These are phyloP conservation scores for Eledone cirrhosa DNA, from an alignment of 2,888 invertebrate genomes.

Conservation along the genomic window DNA sequence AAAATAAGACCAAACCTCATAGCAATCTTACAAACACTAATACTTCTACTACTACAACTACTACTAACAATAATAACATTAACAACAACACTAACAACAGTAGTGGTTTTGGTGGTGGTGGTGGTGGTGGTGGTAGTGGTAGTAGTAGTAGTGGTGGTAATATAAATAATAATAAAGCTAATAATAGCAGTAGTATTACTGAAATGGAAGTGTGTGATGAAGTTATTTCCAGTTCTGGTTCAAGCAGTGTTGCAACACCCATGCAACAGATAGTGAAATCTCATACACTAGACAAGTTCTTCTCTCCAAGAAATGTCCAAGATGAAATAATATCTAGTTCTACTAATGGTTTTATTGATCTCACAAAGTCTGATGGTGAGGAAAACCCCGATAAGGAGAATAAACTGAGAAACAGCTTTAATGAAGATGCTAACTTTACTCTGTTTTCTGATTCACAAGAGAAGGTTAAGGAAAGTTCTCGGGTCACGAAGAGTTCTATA, in stretches of 20 bases:
- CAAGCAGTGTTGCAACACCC: conserved; percentile 39
- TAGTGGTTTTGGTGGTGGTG: neutral
- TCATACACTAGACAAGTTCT: conserved; percentile 38
- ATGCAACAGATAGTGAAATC: conserved; percentile 1
- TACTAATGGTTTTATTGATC: conserved; percentile 49
- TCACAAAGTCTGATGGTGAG: conserved; percentile 38
- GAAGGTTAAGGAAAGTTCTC: neutral
- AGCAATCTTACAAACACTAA: too few relatives aligned
- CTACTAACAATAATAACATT: too few relatives aligned
- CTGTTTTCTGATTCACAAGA: neutral
- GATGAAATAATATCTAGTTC: conserved; percentile 36
- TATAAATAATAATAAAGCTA: neutral
- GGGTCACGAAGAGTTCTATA: neutral
- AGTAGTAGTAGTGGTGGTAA: too few relatives aligned
- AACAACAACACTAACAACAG: neutral
- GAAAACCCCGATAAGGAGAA: conserved; percentile 24
- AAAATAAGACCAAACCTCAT: conserved; percentile 17
- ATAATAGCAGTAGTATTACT: neutral
- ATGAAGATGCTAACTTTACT: conserved; percentile 10
- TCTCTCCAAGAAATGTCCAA: conserved; percentile 48
- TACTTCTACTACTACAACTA: too few relatives aligned
- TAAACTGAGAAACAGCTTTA: neutral
- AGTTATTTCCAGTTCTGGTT: conserved; percentile 60
- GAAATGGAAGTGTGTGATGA: conserved; percentile 42
- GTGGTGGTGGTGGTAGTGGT: too few relatives aligned